Evolutionary conservation across 2,113 vertebrate genomes (phyloP), one percentile per base, ranked within the genome.

Genomic region (Python bivittatus): DNA sequence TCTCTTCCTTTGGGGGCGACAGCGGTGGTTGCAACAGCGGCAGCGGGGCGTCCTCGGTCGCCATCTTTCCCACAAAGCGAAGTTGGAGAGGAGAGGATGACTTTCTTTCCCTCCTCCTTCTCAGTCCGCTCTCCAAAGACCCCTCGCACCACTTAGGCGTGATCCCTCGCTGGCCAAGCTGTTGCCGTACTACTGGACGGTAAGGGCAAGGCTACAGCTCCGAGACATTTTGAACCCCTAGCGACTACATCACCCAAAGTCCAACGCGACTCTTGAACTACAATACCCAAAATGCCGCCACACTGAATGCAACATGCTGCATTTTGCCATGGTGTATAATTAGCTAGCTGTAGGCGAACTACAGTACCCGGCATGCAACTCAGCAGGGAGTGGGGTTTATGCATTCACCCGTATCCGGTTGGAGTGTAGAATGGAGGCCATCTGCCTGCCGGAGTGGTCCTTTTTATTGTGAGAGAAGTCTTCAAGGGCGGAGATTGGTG

Each of bases 61-160:
- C 93, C 84, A 94, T 94, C 92, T 95, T 94, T 68, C 87, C 64
- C 85, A 12, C 61, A 1, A 13, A 58, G 53, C 1, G 33, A 57
- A 58, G 53, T 12, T 4, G 20, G 4, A 20, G 27, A n/a, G 9
- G 42, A 54, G 11, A 17, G 27, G 6, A 52, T 33, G 3, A 15
- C 60, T 20, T 27, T 27, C 0, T 20, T 1, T 13, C 20, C 44
- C n/a, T 1, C 27, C 23, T 23, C 8, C 90, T 11, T 33, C 86
- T 48, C 54, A 2, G 12, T 11, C 15, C 13, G 2, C 23, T 29
- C 23, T 17, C 4, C 84, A 1, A 13, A 22, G 38, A 44, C 20
- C 29, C 12, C n/a, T n/a, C 52, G 64, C 23, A 44, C 60, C 29
- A 27, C 42, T n/a, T 13, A 20, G 1, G 58, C 17, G 3, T 3